These are phyloP conservation scores for Dolichoris vasculosae DNA, from an alignment of 1,140 invertebrate species.

Conservation along the genomic window DNA sequence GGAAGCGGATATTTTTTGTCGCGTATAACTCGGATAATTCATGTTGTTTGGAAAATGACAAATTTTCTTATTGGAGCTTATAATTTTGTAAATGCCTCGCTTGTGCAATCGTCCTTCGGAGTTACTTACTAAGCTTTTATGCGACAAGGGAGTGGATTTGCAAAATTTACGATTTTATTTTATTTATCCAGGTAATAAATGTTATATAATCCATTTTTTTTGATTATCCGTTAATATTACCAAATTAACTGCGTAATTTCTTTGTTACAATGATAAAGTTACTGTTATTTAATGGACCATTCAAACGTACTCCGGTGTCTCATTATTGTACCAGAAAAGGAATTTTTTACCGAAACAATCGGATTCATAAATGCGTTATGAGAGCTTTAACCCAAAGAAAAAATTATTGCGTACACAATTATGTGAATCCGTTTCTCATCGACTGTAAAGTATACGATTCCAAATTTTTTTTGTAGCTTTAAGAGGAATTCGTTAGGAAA, in stretches of 20 bases:
- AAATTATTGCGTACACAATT: background rate
- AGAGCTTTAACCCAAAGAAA: background rate
- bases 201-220: background rate
- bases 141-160: background rate
- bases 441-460: background rate
- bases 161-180: background rate
- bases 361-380: background rate
- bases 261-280: background rate
- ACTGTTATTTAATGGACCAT: background rate
- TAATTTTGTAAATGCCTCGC: background rate
- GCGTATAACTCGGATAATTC: background rate
- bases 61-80: background rate
- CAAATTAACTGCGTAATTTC: background rate
- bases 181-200: background rate
- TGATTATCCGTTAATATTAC: background rate
- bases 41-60: constrained; percentile 11
- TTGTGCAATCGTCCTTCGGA: background rate
- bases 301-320: background rate
- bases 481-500: background rate
- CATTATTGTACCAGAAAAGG: background rate
- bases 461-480: background rate
- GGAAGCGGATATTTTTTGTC: constrained; percentile 30
- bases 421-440: background rate
- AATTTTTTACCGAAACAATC: background rate
- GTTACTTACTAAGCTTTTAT: background rate